Conservation (phyloP, 2,113 vertebrate genomes). For the Hippocampus zosterae region DNA sequence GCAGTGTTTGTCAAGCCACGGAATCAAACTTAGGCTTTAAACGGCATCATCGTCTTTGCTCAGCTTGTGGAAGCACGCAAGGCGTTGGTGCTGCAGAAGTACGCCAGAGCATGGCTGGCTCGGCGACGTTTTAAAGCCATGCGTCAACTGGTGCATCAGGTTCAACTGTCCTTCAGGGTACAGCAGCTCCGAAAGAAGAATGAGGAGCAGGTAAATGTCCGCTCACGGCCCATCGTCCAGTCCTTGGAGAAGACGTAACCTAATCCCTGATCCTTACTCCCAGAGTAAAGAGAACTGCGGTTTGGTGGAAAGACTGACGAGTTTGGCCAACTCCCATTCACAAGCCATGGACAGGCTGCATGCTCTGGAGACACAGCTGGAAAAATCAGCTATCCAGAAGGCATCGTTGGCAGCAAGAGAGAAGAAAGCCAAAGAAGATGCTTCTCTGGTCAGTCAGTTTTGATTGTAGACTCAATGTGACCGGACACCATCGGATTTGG, state of each 20-base stretch:
- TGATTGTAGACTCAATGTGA: not conserved
- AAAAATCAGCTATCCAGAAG: constrained; percentile 72
- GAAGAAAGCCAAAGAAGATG: constrained; percentile 72
- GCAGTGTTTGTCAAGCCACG: constrained; percentile 1
- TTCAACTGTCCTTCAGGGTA: constrained; percentile 91
- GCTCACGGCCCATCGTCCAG: not conserved
- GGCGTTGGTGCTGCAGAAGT: constrained; percentile 88
- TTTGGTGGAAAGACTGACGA: constrained; percentile 84
- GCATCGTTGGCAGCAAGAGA: constrained; percentile 73
- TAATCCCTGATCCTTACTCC: constrained; percentile 1
- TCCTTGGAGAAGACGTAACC: not conserved
- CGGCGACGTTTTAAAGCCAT: constrained; percentile 89
- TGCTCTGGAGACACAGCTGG: constrained; percentile 79
- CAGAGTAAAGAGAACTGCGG: constrained; percentile 88
- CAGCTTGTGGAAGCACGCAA: constrained; percentile 91
- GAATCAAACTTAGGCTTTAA: not conserved
- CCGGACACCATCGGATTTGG: not conserved
- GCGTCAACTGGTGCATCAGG: constrained; percentile 86
- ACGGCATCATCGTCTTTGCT: not conserved
- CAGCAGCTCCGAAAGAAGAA: constrained; percentile 87
- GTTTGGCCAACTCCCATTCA: constrained; percentile 72
- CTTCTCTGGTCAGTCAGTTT: constrained; percentile 72
- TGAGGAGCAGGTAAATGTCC: constrained; percentile 84
- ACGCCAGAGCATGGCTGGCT: constrained; percentile 89
- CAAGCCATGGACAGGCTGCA: constrained; percentile 78